phyloP scores from a whole-genome alignment of 2,888 invertebrate species.

The Eilema depressum region DNA sequence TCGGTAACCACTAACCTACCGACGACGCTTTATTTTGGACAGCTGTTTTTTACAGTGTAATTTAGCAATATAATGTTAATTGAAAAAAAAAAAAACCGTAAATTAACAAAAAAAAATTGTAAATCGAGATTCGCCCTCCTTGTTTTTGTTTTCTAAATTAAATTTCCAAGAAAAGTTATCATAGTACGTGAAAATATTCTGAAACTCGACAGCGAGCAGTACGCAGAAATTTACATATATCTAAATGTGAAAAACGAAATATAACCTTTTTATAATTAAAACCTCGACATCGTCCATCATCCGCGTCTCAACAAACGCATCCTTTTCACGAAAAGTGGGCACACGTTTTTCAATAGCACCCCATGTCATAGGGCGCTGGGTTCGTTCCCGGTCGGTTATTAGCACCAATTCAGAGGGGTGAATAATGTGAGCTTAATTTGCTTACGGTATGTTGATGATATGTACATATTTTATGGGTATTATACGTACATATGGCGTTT shows the following conservation, averaged over 20 bases:
- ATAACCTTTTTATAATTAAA: slow-evolving; percentile 31
- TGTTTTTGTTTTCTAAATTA: background rate
- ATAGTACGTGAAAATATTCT: background rate
- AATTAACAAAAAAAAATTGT: background rate
- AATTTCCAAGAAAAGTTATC: background rate
- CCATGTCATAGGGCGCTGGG: slow-evolving; percentile 58
- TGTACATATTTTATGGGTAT: slow-evolving; percentile 69
- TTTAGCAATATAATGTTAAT: too few species aligned
- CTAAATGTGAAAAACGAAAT: slow-evolving; percentile 13
- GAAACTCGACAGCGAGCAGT: background rate
- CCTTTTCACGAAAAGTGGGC: slow-evolving; percentile 60
- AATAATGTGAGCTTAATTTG: slow-evolving; percentile 83
- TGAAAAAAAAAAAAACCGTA: background rate
- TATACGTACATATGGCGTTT: slow-evolving; percentile 38
- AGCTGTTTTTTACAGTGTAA: too few species aligned
- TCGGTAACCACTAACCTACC: too few species aligned
- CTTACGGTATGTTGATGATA: slow-evolving; percentile 75
- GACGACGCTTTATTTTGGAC: too few species aligned
- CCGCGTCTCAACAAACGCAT: slow-evolving; percentile 56
- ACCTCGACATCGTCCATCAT: slow-evolving; percentile 59
- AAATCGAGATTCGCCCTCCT: background rate
- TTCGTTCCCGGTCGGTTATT: slow-evolving; percentile 75
- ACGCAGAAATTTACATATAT: slow-evolving; percentile 1
- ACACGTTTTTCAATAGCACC: slow-evolving; percentile 66
- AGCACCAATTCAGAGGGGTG: slow-evolving; percentile 84